phyloP scores from a whole-genome alignment of 2,113 vertebrate species.

The Astur gentilis region DNA sequence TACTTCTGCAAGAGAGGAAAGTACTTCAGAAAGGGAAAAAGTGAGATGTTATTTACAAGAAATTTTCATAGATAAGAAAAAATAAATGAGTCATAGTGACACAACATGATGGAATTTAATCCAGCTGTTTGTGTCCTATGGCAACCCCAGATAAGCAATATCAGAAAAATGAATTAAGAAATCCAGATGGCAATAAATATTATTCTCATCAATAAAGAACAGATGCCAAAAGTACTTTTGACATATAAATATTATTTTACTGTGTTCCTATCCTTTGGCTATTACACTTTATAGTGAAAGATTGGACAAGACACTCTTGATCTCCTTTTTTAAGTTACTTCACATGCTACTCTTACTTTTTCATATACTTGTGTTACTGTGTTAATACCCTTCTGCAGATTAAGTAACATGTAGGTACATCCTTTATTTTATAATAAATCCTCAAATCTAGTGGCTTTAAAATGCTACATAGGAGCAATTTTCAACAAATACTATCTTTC shows the following conservation, averaged over 20 bases:
- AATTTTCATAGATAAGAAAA: conserved; percentile 52
- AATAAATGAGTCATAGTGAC: conserved; percentile 57
- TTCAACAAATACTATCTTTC: not conserved
- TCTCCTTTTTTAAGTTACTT: not conserved
- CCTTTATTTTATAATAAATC: not conserved
- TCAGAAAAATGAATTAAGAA: conserved; percentile 36
- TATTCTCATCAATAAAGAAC: conserved; percentile 32
- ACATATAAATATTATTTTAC: not conserved
- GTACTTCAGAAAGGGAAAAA: not conserved
- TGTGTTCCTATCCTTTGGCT: not conserved
- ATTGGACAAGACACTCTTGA: not conserved
- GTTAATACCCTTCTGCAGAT: not conserved
- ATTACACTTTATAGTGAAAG: not conserved
- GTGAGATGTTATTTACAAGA: conserved; percentile 39
- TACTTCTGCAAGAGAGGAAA: not conserved
- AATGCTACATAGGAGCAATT: not conserved
- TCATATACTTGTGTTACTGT: not conserved
- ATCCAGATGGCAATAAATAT: conserved; percentile 47
- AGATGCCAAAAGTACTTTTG: conserved; percentile 26
- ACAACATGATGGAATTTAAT: conserved; percentile 43
- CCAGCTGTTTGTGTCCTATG: conserved; percentile 61
- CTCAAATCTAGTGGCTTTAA: not conserved
- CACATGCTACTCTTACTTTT: not conserved
- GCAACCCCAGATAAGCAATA: conserved; percentile 63
- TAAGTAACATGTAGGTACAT: not conserved